Percentiles rank a stretch among this genome's conserved stretches.
Evolutionary conservation across 23 tunicate species (phyloP).

Genomic region (Phallusia fumigata): DNA sequence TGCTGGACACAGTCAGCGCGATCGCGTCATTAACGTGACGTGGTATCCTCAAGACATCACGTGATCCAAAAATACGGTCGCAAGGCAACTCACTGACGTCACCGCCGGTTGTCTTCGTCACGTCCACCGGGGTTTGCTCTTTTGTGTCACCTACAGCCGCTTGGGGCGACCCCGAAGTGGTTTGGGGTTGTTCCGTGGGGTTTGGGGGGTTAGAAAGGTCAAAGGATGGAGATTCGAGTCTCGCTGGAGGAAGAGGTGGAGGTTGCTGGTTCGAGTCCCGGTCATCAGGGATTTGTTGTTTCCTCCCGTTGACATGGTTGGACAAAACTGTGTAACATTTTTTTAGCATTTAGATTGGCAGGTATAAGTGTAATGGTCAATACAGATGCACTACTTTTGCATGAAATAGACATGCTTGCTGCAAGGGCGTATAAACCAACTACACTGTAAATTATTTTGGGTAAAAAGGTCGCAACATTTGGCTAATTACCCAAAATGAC

Average conservation of each 20-base stretch:
- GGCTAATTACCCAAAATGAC: too few relatives aligned
- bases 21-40: neutral
- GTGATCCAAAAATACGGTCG: neutral
- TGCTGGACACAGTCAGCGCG: neutral
- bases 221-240: neutral
- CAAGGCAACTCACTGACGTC: neutral
- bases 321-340: too few relatives aligned
- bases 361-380: too few relatives aligned
- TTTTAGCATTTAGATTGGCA: too few relatives aligned
- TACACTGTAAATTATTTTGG: too few relatives aligned
- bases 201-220: neutral
- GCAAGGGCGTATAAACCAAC: too few relatives aligned
- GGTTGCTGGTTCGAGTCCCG: neutral
- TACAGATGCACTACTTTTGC: too few relatives aligned
- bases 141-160: neutral
- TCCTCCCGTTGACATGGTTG: too few relatives aligned
- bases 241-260: slow-evolving; percentile 1
- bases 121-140: neutral
- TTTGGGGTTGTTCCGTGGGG: neutral
- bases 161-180: neutral
- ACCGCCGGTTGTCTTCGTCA: too few relatives aligned
- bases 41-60: neutral
- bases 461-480: too few relatives aligned
- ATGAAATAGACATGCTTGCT: too few relatives aligned
- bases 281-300: too few relatives aligned